These are phyloP conservation scores for Syngnathus scovelli DNA, from an alignment of 2,113 vertebrate genomes.

Conservation along the genomic window DNA sequence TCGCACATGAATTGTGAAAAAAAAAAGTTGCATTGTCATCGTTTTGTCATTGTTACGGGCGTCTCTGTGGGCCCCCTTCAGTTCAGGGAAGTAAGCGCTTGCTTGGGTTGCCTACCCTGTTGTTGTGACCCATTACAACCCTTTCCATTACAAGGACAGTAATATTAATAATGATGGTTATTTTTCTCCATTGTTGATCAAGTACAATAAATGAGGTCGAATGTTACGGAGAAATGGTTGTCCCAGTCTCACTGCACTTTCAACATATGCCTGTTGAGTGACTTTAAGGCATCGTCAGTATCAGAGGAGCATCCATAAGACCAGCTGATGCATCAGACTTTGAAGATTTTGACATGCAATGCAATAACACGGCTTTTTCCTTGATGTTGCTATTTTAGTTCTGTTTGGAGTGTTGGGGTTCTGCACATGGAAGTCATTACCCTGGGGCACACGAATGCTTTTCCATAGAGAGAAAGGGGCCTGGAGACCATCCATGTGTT, in stretches of 20 bases:
- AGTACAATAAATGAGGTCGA: background rate
- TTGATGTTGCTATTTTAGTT: conserved; percentile 53
- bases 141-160: background rate
- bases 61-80: background rate
- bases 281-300: conserved; percentile 30
- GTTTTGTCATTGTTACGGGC: background rate
- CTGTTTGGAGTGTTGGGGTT: conserved; percentile 46
- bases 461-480: conserved; percentile 45
- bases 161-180: background rate
- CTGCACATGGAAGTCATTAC: conserved; percentile 68
- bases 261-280: background rate
- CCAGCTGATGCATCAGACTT: conserved; percentile 42
- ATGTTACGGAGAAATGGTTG: background rate
- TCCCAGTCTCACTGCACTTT: background rate
- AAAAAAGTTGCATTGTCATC: background rate
- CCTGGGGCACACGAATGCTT: conserved; percentile 43
- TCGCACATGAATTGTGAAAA: too few species aligned
- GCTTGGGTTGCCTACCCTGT: background rate
- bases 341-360: conserved; percentile 58
- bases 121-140: too few species aligned
- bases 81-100: background rate
- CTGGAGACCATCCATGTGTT: conserved; percentile 43
- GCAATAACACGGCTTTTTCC: conserved; percentile 51
- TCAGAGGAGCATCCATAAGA: conserved; percentile 38
- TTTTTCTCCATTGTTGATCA: background rate